Evolutionary conservation across 2,113 vertebrate genomes (phyloP).

Genomic region (Hiodon alosoides): DNA sequence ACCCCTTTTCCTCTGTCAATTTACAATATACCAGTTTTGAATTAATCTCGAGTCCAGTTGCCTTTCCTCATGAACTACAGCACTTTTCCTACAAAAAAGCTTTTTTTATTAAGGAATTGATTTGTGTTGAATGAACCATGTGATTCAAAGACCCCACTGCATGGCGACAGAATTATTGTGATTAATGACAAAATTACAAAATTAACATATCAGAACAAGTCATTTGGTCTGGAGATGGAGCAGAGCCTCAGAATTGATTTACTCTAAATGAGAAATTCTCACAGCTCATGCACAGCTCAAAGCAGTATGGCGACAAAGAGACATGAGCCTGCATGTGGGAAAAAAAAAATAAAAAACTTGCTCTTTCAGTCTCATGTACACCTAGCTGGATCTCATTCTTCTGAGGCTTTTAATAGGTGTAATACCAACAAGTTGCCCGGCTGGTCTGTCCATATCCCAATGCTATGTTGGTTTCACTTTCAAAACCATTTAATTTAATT

Average conservation of each 20-base stretch:
- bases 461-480: background rate
- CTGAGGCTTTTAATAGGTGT: background rate
- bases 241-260: conserved; percentile 24
- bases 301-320: conserved; percentile 3
- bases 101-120: conserved; percentile 24
- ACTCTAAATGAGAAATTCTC: conserved; percentile 21
- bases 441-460: background rate
- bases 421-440: background rate
- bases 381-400: background rate
- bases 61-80: conserved; percentile 11
- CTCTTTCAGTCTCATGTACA: background rate
- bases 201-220: conserved; percentile 33
- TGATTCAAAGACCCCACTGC: conserved; percentile 25
- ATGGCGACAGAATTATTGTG: conserved; percentile 32
- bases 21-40: background rate
- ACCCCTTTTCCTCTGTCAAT: background rate
- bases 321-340: background rate
- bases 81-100: conserved; percentile 7
- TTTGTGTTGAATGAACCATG: conserved; percentile 30
- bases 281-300: background rate
- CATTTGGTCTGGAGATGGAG: conserved; percentile 20
- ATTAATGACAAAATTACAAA: conserved; percentile 34
- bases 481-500: too few relatives aligned
- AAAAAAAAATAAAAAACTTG: too few relatives aligned
- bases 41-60: conserved; percentile 2